Evolutionary conservation across 1,140 invertebrate genomes (phyloP).

Genomic region (Lordiphosa clarofinis): DNA sequence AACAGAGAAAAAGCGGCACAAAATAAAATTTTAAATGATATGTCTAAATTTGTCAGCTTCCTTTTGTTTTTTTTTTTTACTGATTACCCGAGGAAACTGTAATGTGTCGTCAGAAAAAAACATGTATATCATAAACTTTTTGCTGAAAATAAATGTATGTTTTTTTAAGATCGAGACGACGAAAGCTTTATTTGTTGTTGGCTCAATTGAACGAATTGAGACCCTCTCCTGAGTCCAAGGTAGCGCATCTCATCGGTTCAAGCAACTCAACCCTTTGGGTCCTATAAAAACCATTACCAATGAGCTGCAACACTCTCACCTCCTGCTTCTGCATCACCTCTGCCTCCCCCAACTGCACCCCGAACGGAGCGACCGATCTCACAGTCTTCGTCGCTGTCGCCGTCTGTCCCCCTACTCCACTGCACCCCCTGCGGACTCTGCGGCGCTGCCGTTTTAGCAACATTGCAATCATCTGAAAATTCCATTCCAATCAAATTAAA

Average conservation of each 20-base stretch:
- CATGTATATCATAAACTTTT: too few species aligned
- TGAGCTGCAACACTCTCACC: slow-evolving; percentile 16
- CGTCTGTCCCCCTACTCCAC: slow-evolving; percentile 17
- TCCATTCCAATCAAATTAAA: slow-evolving; percentile 79
- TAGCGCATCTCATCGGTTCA: slow-evolving; percentile 3
- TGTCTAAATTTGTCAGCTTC: too few species aligned
- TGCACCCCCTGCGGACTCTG: slow-evolving; percentile 30
- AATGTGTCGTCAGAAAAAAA: too few species aligned
- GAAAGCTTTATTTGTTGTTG: too few species aligned
- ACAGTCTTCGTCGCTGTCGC: slow-evolving; percentile 8
- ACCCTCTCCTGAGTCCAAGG: too few species aligned
- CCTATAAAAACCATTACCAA: slow-evolving; percentile 26
- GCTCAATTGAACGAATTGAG: too few species aligned
- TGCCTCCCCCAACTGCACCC: neutral
- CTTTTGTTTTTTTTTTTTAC: too few species aligned
- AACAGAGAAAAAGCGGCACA: too few species aligned
- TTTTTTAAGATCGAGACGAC: too few species aligned
- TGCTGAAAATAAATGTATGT: too few species aligned
- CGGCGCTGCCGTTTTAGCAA: slow-evolving; percentile 75
- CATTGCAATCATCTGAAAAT: slow-evolving; percentile 78
- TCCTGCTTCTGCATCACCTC: slow-evolving; percentile 4
- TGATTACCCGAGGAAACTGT: too few species aligned
- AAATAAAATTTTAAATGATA: too few species aligned
- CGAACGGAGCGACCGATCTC: slow-evolving; percentile 7
- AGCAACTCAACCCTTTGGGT: slow-evolving; percentile 7